Evolutionary conservation across 1,140 invertebrate genomes (phyloP).

Genomic region (Magallana angulata): DNA sequence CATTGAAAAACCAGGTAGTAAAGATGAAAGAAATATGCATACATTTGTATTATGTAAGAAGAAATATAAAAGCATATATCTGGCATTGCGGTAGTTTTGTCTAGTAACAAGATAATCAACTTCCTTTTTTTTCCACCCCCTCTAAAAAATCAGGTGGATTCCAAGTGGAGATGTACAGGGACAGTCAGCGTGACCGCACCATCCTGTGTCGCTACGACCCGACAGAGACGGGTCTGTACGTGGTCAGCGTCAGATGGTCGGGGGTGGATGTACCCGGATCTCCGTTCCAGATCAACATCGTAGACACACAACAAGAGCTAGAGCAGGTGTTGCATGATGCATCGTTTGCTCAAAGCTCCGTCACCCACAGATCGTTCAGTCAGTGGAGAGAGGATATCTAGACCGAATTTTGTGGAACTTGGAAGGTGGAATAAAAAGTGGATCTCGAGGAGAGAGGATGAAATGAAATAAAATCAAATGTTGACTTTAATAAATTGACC

Average conservation of each 20-base stretch:
- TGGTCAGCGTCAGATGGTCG: slow-evolving; percentile 99
- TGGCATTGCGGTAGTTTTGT: too few relatives aligned
- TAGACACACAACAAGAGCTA: slow-evolving; percentile 45
- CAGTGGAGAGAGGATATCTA: slow-evolving; percentile 50
- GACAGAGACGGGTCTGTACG: slow-evolving; percentile 98
- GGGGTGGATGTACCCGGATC: slow-evolving; percentile 94
- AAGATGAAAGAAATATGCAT: too few relatives aligned
- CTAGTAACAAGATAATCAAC: too few relatives aligned
- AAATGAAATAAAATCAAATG: neutral
- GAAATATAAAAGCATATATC: too few relatives aligned
- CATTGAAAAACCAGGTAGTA: too few relatives aligned
- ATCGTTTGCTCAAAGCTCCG: slow-evolving; percentile 26
- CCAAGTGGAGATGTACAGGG: slow-evolving; percentile 99
- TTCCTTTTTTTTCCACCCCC: slow-evolving; percentile 22
- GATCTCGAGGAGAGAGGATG: neutral
- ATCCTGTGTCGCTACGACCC: slow-evolving; percentile 98
- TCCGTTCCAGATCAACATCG: slow-evolving; percentile 98
- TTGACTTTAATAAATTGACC: too few relatives aligned
- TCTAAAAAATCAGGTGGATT: slow-evolving; percentile 87
- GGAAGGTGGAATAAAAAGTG: neutral
- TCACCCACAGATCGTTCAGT: slow-evolving; percentile 31
- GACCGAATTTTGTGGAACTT: neutral
- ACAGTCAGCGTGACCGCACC: slow-evolving; percentile 98
- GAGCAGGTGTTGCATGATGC: slow-evolving; percentile 29
- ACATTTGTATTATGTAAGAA: too few relatives aligned